phyloP scores from a whole-genome alignment of 2,113 vertebrate genomes.

The Saimiri boliviensis region DNA sequence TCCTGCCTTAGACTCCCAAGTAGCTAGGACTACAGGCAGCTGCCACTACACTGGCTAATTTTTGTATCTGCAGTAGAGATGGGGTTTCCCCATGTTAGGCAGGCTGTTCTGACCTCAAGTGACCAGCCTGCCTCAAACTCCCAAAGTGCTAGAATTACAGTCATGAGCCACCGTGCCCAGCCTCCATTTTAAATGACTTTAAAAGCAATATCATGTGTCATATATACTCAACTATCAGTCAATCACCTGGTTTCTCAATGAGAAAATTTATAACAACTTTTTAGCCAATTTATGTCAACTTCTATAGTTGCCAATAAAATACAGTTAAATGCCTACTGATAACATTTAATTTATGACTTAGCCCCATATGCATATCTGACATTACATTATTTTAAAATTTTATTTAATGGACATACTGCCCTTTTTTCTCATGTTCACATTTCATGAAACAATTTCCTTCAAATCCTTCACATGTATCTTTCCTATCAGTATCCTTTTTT shows the following conservation, averaged over 20 bases:
- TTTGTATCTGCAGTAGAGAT: not conserved
- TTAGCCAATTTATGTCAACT: not conserved
- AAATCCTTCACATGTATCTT: not conserved
- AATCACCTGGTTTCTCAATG: not conserved
- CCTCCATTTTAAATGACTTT: slow-evolving; percentile 1
- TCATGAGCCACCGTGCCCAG: not conserved
- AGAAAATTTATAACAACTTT: slow-evolving; percentile 20
- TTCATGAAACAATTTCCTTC: not conserved
- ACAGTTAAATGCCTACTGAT: not conserved
- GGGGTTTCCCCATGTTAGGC: not conserved
- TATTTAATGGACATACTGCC: not conserved
- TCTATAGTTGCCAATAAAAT: not conserved
- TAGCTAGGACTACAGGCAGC: not conserved
- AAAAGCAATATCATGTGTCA: not conserved
- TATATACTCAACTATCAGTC: not conserved
- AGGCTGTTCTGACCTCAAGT: not conserved
- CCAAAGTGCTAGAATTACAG: not conserved
- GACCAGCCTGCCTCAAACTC: not conserved
- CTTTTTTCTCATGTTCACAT: not conserved
- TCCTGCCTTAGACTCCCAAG: not conserved
- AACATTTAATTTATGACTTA: not conserved
- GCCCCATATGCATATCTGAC: not conserved
- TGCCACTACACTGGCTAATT: not conserved
- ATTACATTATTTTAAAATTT: not conserved
- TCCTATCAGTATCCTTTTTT: not conserved